Evolutionary conservation across 2,888 invertebrate species (phyloP).

Genomic region (Abrostola triplasia): DNA sequence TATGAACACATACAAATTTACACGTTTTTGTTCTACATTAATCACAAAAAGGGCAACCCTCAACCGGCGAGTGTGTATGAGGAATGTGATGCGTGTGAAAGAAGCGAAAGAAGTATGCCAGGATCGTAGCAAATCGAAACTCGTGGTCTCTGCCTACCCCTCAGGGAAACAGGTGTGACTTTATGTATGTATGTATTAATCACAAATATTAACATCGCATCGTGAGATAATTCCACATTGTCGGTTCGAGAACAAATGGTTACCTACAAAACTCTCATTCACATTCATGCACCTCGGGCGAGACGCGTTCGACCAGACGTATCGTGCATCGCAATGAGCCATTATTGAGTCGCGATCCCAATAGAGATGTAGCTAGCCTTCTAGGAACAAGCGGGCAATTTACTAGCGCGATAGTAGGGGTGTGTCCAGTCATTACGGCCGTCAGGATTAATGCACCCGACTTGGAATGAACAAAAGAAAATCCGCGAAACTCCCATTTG

Average conservation of each 20-base stretch:
- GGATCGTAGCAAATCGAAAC: too few relatives aligned
- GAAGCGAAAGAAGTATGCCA: too few relatives aligned
- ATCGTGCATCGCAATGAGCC: slow-evolving; percentile 75
- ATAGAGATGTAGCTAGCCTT: slow-evolving; percentile 73
- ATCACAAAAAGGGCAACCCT: too few relatives aligned
- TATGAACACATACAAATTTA: too few relatives aligned
- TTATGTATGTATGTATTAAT: too few relatives aligned
- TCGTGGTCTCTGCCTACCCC: too few relatives aligned
- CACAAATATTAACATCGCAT: too few relatives aligned
- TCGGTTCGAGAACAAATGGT: slow-evolving; percentile 54
- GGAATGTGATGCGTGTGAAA: too few relatives aligned
- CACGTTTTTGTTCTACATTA: too few relatives aligned
- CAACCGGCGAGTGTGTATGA: too few relatives aligned
- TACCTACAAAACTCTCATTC: slow-evolving; percentile 62
- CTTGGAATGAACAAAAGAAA: slow-evolving; percentile 53
- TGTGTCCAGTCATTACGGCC: slow-evolving; percentile 72
- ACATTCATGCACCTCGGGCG: slow-evolving; percentile 75
- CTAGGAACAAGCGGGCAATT: slow-evolving; percentile 68
- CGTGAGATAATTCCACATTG: neutral
- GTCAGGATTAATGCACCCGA: slow-evolving; percentile 66
- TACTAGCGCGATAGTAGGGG: slow-evolving; percentile 73
- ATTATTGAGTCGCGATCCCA: slow-evolving; percentile 73
- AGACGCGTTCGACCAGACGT: slow-evolving; percentile 68
- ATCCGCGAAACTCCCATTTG: slow-evolving; percentile 50
- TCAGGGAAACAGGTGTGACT: too few relatives aligned